phyloP scores from a whole-genome alignment of 2,113 vertebrate species.

The Himantopus leucocephalus region DNA sequence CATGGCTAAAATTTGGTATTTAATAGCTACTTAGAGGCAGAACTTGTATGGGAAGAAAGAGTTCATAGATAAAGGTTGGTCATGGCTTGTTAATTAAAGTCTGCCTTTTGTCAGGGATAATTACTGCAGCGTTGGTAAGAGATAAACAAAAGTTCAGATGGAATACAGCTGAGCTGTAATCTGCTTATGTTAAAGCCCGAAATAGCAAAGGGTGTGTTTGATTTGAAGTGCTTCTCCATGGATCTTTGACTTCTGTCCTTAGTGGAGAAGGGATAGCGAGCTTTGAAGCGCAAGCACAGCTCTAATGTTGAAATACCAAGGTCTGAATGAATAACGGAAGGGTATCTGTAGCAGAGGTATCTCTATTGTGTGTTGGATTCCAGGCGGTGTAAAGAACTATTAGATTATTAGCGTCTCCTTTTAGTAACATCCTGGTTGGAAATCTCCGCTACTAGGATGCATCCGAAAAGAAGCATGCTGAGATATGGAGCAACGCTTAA shows the following conservation, averaged over 20 bases:
- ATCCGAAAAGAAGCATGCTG: neutral
- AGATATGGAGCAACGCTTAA: neutral
- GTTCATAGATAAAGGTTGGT: neutral
- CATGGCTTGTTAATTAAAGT: slow-evolving; percentile 12
- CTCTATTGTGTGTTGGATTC: neutral
- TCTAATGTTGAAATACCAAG: neutral
- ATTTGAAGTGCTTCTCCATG: neutral
- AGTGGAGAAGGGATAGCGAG: neutral
- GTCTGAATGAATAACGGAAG: neutral
- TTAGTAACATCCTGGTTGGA: neutral
- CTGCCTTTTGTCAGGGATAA: slow-evolving; percentile 52
- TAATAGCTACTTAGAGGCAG: neutral
- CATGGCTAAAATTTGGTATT: neutral
- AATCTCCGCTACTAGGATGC: neutral
- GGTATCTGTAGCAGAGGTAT: neutral
- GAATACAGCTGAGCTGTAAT: slow-evolving; percentile 21
- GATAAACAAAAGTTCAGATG: slow-evolving; percentile 14
- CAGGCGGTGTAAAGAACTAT: neutral
- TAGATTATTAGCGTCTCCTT: neutral
- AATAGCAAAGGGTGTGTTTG: slow-evolving; percentile 15
- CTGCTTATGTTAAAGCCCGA: slow-evolving; percentile 9
- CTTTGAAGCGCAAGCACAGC: neutral
- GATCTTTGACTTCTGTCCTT: neutral
- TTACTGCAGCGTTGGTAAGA: slow-evolving; percentile 5
- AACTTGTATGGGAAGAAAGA: neutral